A percentile compares a stretch with the other conserved stretches of the same genome.
Evolutionary conservation across 1,140 invertebrate species (phyloP).

Genomic region (Idris sp.): DNA sequence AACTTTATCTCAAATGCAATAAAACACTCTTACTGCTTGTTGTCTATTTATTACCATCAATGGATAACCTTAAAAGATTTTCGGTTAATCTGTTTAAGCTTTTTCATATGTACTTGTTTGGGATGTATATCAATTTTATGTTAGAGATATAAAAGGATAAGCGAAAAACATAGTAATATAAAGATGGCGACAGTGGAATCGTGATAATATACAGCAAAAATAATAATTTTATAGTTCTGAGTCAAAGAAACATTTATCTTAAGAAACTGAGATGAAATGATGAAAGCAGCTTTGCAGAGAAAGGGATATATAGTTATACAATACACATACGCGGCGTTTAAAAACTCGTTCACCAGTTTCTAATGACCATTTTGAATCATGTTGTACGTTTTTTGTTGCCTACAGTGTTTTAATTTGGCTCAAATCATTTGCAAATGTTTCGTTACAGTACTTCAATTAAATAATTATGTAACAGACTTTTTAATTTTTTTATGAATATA

Average conservation of each 20-base stretch:
- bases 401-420: slow-evolving; percentile 10
- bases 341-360: slow-evolving; percentile 53
- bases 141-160: slow-evolving; percentile 50
- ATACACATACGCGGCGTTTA: slow-evolving; percentile 45
- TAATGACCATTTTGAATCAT: slow-evolving; percentile 59
- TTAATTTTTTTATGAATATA: slow-evolving; percentile 52
- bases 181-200: slow-evolving; percentile 47
- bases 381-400: slow-evolving; percentile 48
- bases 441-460: slow-evolving; percentile 39
- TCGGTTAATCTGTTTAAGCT: slow-evolving; percentile 20
- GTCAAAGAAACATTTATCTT: slow-evolving; percentile 38
- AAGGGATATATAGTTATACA: slow-evolving; percentile 20
- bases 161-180: slow-evolving; percentile 49
- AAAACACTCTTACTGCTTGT: slow-evolving; percentile 47
- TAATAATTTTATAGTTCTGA: slow-evolving; percentile 35
- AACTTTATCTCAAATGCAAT: slow-evolving; percentile 42
- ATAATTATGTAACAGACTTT: slow-evolving; percentile 44
- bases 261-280: slow-evolving; percentile 34
- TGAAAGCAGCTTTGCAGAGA: slow-evolving; percentile 6
- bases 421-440: slow-evolving; percentile 47
- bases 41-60: slow-evolving; percentile 54
- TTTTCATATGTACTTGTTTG: slow-evolving; percentile 19
- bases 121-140: slow-evolving; percentile 51
- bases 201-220: slow-evolving; percentile 38
- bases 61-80: slow-evolving; percentile 40